Percentiles rank a stretch among this genome's conserved stretches.
These are phyloP conservation scores for Brassicogethes aeneus DNA, from an alignment of 2,888 invertebrate species.

Conservation along the genomic window DNA sequence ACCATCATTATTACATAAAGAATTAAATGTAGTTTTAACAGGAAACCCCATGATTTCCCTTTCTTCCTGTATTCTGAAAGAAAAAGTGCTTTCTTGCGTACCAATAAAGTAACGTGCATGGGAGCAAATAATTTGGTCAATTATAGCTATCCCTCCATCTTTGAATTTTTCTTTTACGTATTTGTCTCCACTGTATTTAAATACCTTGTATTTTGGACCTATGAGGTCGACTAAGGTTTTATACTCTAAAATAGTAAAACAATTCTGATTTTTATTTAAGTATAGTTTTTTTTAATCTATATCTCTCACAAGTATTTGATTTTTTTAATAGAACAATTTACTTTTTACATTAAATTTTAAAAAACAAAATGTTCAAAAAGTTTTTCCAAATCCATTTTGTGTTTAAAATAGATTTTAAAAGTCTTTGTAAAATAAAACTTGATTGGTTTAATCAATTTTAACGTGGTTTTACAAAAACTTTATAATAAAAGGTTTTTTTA, in stretches of 20 bases:
- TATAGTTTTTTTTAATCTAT: conserved; percentile 2
- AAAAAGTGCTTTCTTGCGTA: conserved; percentile 91
- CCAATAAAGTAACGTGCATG: conserved; percentile 83
- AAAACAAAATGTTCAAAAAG: too few species aligned
- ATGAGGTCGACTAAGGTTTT: background rate
- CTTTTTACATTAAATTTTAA: too few species aligned
- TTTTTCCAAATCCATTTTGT: too few species aligned
- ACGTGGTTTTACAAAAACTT: too few species aligned
- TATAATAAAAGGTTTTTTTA: too few species aligned
- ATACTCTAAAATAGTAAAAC: background rate
- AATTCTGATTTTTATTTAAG: too few species aligned
- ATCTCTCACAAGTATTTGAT: too few species aligned
- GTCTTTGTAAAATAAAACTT: too few species aligned
- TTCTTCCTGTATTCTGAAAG: conserved; percentile 95
- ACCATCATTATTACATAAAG: conserved; percentile 60
- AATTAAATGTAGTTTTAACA: conserved; percentile 75
- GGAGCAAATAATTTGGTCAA: conserved; percentile 93
- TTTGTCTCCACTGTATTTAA: conserved; percentile 41
- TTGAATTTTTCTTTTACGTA: conserved; percentile 47
- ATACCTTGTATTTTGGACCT: conserved; percentile 26
- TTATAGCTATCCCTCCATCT: conserved; percentile 84
- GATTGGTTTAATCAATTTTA: too few species aligned
- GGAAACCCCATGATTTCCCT: conserved; percentile 88
- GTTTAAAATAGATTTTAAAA: too few species aligned
- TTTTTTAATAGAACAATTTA: too few species aligned